Evolutionary conservation across 2,797 vertebrate genomes (phyloP).

Genomic region (Phataginus tetradactyla): DNA sequence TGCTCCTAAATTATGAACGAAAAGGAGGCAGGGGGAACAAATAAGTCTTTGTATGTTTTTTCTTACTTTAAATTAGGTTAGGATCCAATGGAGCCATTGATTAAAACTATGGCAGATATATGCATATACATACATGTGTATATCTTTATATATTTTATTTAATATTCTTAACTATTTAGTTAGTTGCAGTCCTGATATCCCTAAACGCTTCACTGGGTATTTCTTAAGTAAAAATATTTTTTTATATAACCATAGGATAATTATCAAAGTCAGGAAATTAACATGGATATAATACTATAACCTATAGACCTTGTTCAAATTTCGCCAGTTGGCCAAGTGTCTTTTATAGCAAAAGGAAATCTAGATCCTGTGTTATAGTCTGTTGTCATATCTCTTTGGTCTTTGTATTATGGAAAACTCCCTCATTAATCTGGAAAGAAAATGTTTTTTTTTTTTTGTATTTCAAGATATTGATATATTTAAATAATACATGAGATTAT

Average conservation of each 20-base stretch:
- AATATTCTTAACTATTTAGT: background rate
- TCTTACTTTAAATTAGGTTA: background rate
- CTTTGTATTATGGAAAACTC: background rate
- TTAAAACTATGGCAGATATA: background rate
- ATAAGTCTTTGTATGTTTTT: background rate
- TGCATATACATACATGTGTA: background rate
- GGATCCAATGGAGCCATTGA: background rate
- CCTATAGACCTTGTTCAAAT: background rate
- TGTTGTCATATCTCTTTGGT: background rate
- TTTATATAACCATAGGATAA: background rate
- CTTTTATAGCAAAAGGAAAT: background rate
- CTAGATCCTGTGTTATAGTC: background rate
- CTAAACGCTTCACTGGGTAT: background rate
- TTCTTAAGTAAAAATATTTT: background rate
- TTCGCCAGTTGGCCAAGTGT: background rate
- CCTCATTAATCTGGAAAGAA: background rate
- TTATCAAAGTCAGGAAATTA: slow-evolving; percentile 28
- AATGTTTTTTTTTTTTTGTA: background rate
- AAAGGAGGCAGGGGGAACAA: background rate
- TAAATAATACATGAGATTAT: background rate
- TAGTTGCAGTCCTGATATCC: background rate
- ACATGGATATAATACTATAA: background rate
- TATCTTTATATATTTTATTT: background rate
- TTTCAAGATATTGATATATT: background rate
- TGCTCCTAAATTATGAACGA: background rate